Evolutionary conservation across 2,797 vertebrate species (phyloP), one percentile per base, ranked within the genome.

Genomic region (Odontamblyopus rebecca): DNA sequence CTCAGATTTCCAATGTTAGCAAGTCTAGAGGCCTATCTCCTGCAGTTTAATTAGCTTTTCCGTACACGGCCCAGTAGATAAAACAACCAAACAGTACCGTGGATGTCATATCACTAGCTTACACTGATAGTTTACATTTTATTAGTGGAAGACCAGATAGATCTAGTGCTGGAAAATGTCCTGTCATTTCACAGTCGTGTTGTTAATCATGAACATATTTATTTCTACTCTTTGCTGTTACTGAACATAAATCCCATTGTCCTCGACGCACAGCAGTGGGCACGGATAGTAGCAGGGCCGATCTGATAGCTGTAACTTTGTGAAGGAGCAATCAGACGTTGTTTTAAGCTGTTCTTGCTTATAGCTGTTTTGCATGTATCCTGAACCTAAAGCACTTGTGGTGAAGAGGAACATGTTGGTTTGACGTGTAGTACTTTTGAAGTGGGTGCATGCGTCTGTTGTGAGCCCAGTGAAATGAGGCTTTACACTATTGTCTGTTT

Each of bases 401-500:
- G 32, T 38, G 53, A 63, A 29, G 51, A 61, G 19, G 44, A 57
- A 56, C 32, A 56, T 72, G 27, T 29, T 75, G 38, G 5, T 61
- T 72, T 78, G 85, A 84, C 70, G 79, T 83, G 51, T 29, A 75
- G 80, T 76, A 65, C 61, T 69, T 67, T 67, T 72, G 63, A 27
- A 70, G 74, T 73, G 68, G 13, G 16, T 71, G 71, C 75, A 86
- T 82, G 82, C 77, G 85, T 79, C 73, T 80, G 72, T 66, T 74
- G 71, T 76, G 73, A 23, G 83, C 79, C 82, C 63, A 80, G 79
- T 80, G 79, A 81, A 74, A 63, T 73, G 66, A 82, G 76, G 71
- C 86, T 88, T 32, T 81, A 69, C 77, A 82, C 73, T 76, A 69
- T 69, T 72, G 65, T 85, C 72, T 74, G 67, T 83, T 87, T 63